A percentile compares a stretch with the other conserved stretches of the same genome.
Conservation (phyloP, 2,797 vertebrate species). For the Halcyon chelicuti region DNA sequence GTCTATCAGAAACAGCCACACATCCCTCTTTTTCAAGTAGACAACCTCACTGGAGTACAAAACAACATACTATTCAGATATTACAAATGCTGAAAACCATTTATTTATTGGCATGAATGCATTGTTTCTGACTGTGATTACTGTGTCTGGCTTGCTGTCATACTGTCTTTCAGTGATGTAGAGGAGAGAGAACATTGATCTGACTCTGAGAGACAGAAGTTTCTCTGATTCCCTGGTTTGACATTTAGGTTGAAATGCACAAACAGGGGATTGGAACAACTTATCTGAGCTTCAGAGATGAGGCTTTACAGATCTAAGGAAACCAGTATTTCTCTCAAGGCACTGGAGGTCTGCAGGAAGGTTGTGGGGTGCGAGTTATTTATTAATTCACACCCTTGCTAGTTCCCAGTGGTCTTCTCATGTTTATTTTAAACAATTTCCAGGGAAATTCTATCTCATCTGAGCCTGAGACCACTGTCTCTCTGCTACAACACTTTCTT, state of each 20-base stretch:
- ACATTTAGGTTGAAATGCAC: constrained; percentile 37
- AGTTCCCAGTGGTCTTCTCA: background rate
- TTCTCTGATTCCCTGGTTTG: constrained; percentile 43
- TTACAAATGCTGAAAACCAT: background rate
- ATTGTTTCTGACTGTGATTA: constrained; percentile 19
- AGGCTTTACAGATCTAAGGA: background rate
- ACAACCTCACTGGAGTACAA: background rate
- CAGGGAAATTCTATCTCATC: background rate
- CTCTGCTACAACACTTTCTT: background rate
- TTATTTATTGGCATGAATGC: background rate
- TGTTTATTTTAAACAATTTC: constrained; percentile 46
- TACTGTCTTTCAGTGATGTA: background rate
- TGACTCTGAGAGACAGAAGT: background rate
- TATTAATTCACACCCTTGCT: background rate
- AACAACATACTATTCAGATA: background rate
- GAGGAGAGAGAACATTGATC: constrained; percentile 6
- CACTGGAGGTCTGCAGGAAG: background rate
- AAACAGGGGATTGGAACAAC: constrained; percentile 13
- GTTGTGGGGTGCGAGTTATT: background rate
- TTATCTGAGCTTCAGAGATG: constrained; percentile 5
- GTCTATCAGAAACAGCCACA: background rate
- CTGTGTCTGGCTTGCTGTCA: constrained; percentile 2
- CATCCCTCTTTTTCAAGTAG: background rate
- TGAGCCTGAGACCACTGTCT: background rate
- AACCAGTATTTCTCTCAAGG: background rate